Percentiles rank a stretch among this genome's conserved stretches.
phyloP scores from a whole-genome alignment of 1,140 invertebrate species.

The Spodoptera litura region DNA sequence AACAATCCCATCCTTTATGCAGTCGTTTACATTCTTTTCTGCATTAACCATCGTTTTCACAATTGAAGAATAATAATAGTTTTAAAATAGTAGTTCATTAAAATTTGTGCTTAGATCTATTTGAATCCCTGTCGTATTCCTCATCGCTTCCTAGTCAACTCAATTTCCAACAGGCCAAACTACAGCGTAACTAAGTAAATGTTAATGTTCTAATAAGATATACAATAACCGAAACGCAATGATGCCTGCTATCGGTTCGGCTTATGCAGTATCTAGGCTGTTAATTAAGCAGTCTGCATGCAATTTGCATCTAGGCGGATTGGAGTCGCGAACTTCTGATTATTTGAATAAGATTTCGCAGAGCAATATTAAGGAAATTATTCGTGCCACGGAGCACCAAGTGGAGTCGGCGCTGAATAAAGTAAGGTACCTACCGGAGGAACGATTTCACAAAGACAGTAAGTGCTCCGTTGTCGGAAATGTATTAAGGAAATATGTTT shows the following conservation, averaged over 20 bases:
- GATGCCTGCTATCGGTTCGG: slow-evolving; percentile 44
- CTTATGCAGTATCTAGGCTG: slow-evolving; percentile 58
- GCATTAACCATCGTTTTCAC: slow-evolving; percentile 21
- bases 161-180: no score
- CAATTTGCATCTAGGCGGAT: slow-evolving; percentile 72
- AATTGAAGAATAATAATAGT: neutral
- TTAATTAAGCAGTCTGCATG: slow-evolving; percentile 71
- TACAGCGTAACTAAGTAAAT: slow-evolving; percentile 19
- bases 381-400: slow-evolving; percentile 55
- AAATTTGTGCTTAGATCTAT: neutral
- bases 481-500: slow-evolving; percentile 22
- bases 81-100: neutral
- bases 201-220: slow-evolving; percentile 8
- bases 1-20: slow-evolving; percentile 52
- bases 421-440: slow-evolving; percentile 24
- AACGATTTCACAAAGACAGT: slow-evolving; percentile 30
- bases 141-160: no score
- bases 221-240: slow-evolving; percentile 28
- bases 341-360: slow-evolving; percentile 74
- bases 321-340: slow-evolving; percentile 73
- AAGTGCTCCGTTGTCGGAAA: slow-evolving; percentile 24
- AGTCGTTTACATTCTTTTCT: slow-evolving; percentile 22
- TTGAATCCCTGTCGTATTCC: neutral
- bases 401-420: slow-evolving; percentile 45
- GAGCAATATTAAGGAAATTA: slow-evolving; percentile 68